Base-by-base conservation (phyloP, 1,140 invertebrate species). In the Drosophila sucinea region DNA sequence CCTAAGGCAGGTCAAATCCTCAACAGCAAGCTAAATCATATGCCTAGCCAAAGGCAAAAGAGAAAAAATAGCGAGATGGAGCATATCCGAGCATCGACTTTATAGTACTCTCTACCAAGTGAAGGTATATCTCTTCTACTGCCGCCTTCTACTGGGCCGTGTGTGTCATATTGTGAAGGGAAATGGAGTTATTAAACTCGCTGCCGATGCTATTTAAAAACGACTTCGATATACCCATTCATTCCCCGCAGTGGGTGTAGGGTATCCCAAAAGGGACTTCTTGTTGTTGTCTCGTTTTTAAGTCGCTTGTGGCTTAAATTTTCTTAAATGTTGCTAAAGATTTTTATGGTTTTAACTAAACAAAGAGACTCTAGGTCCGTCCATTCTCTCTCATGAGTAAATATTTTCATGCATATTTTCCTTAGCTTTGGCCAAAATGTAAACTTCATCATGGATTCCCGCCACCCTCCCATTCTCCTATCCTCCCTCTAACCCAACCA, bases 341-440 rank as follows among this genome's bases (percentile, higher is more conserved):
- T 89, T 89, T 89, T 86, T 87, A 89, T 82, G 83, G 84, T 51
- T 83, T 87, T 89, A 89, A 83, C 83, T 89, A 89, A 87, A 87
- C 77, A 87, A 87, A 65, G 55, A 32, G 30, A 57, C 30, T 32
- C 29, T 56, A 6, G 25, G 55, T 33, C 55, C 32, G 55, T 33
- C 55, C 32, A 35, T 35, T 77, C 73, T 70, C 44, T 60, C 80
- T 84, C 84, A 75, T 79, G 74, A 84, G 84, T 89, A 87, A 87
- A 87, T 87, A 87, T 87, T 89, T 89, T 87, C 73, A 60, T 77
- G 77, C 82, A 86, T 86, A 86, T 80, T 80, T 78, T 86, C 77
- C 79, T 51, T 51, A 51, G 44, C 44, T 27, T 51, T 51, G 23
- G 44, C 44, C 44, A 51, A 51, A 51, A 51, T 51, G 44, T 51